These are phyloP conservation scores for Menura novaehollandiae DNA, from an alignment of 2,113 vertebrate genomes.

Conservation along the genomic window DNA sequence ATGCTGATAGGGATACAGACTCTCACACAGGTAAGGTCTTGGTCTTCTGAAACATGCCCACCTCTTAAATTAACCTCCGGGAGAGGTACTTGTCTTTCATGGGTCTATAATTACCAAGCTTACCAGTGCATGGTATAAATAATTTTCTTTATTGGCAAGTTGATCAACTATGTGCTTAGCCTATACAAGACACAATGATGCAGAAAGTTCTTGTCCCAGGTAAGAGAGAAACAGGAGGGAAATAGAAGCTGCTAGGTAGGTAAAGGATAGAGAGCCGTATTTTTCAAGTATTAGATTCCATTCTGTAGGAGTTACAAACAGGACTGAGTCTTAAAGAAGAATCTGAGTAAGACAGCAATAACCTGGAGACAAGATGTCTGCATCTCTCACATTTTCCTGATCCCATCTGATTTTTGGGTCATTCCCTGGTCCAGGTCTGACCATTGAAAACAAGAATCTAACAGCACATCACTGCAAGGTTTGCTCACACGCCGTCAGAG, in stretches of 20 bases:
- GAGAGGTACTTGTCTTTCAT: background rate
- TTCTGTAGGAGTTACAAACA: constrained; percentile 12
- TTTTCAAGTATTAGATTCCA: constrained; percentile 43
- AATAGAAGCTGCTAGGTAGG: background rate
- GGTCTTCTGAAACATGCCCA: background rate
- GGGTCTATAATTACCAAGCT: constrained; percentile 49
- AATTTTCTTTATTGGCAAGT: constrained; percentile 57
- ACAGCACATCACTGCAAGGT: background rate
- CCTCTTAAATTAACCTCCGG: background rate
- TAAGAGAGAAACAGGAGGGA: background rate
- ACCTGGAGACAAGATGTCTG: background rate
- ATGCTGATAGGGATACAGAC: background rate
- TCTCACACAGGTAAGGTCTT: background rate
- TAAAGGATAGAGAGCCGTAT: background rate
- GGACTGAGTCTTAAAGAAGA: constrained; percentile 2
- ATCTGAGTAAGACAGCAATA: background rate
- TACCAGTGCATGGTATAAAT: constrained; percentile 45
- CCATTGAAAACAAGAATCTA: background rate
- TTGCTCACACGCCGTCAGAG: background rate
- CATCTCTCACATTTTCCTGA: background rate
- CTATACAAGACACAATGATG: constrained; percentile 47
- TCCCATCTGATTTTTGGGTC: background rate
- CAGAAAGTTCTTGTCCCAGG: constrained; percentile 33
- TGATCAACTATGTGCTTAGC: constrained; percentile 56
- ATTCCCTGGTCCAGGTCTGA: background rate